Percentiles rank a stretch among this genome's conserved stretches.
Conservation (phyloP, 2,888 invertebrate species). For the Camptogramma bilineatum region DNA sequence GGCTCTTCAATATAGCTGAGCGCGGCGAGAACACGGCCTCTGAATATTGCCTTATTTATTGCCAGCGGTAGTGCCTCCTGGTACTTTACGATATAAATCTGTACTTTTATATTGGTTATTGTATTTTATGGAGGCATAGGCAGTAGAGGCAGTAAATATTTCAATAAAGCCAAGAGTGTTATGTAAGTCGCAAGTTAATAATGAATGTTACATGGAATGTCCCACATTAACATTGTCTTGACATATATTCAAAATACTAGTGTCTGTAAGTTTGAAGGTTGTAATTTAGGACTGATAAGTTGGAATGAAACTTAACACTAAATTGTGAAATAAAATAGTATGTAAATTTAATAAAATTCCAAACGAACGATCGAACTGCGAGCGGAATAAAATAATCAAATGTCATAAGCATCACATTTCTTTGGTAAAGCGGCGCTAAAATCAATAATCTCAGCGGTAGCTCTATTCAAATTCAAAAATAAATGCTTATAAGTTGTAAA, state of each 20-base stretch:
- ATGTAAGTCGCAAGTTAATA: background rate
- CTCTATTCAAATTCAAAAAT: background rate
- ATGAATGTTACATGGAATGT: background rate
- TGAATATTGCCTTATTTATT: conserved; percentile 40
- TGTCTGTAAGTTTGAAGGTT: too few species aligned
- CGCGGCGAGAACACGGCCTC: conserved; percentile 23
- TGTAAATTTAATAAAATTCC: too few species aligned
- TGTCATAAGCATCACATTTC: background rate
- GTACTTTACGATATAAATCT: conserved; percentile 31
- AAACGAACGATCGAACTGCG: background rate
- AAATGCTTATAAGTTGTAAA: background rate
- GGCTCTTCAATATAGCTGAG: conserved; percentile 27
- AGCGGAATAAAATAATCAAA: background rate
- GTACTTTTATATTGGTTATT: conserved; percentile 32
- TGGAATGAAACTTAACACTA: too few species aligned
- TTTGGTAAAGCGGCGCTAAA: background rate
- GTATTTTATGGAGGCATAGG: conserved; percentile 22
- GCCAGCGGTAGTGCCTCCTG: conserved; percentile 25
- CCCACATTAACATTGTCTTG: too few species aligned
- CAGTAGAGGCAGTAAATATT: conserved; percentile 17
- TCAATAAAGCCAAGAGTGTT: conserved; percentile 2
- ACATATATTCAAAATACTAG: too few species aligned
- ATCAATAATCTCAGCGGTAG: background rate
- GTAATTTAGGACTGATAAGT: too few species aligned
- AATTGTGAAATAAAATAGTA: too few species aligned